phyloP scores from a whole-genome alignment of 2,113 vertebrate genomes.

The Mirounga angustirostris region DNA sequence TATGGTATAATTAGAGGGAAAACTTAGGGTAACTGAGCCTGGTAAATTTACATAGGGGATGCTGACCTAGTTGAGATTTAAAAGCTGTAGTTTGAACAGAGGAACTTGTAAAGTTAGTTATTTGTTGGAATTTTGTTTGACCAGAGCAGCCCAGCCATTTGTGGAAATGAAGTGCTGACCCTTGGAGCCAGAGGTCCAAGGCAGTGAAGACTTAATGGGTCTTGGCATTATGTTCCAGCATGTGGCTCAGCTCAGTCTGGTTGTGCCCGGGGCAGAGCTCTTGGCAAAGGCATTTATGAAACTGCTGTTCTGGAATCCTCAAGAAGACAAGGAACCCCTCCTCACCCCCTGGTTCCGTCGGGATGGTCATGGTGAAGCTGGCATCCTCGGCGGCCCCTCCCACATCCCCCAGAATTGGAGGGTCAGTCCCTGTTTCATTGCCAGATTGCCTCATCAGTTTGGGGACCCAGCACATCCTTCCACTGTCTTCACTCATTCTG shows the following conservation, averaged over 20 bases:
- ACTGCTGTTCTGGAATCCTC: not conserved
- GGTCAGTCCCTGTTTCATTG: not conserved
- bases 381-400: not conserved
- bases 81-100: not conserved
- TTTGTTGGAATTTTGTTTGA: not conserved
- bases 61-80: constrained; percentile 34
- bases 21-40: not conserved
- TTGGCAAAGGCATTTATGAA: not conserved
- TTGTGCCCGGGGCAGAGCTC: not conserved
- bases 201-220: not conserved
- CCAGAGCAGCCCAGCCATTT: not conserved
- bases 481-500: not conserved
- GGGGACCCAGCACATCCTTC: not conserved
- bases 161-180: not conserved
- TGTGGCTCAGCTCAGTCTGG: not conserved
- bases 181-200: not conserved
- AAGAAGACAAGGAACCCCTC: not conserved
- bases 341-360: not conserved
- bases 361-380: not conserved
- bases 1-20: constrained; percentile 18
- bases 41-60: not conserved
- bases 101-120: not conserved
- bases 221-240: not conserved
- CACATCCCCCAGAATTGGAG: not conserved
- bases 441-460: not conserved